These are phyloP conservation scores for Elegia similella DNA, from an alignment of 2,888 invertebrate genomes.

Conservation along the genomic window DNA sequence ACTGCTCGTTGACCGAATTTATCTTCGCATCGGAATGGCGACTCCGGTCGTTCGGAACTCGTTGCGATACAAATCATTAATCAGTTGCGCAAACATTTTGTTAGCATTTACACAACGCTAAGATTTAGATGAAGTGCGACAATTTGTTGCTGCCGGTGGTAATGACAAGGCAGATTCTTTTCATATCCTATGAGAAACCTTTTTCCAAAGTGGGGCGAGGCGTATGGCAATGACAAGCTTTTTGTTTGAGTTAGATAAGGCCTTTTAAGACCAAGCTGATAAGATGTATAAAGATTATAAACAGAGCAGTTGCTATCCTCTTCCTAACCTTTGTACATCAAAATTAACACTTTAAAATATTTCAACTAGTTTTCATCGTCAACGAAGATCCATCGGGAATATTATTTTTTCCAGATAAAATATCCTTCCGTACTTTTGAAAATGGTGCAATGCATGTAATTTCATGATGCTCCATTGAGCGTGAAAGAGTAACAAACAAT, in stretches of 20 bases:
- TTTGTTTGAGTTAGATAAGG: constrained; percentile 13
- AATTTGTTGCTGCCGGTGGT: neutral
- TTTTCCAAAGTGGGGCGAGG: neutral
- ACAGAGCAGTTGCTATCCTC: neutral
- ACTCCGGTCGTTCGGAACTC: constrained; percentile 32
- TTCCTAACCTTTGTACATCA: neutral
- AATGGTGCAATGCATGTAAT: no score
- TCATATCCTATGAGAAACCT: neutral
- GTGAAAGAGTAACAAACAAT: no score
- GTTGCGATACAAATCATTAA: constrained; percentile 41
- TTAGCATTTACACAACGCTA: constrained; percentile 26
- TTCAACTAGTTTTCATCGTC: no score
- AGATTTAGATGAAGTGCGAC: constrained; percentile 7
- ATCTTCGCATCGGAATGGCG: constrained; percentile 42
- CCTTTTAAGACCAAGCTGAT: neutral
- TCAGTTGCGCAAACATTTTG: constrained; percentile 38
- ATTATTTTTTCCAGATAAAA: no score
- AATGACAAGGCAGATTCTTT: neutral
- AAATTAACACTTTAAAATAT: no score
- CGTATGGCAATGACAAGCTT: neutral
- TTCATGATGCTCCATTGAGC: no score
- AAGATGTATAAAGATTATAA: constrained; percentile 1
- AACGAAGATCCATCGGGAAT: no score
- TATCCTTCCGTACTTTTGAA: no score
- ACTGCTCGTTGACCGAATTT: constrained; percentile 56